Evolutionary conservation across 2,797 vertebrate species (phyloP).

Genomic region (Scolopax rusticola): DNA sequence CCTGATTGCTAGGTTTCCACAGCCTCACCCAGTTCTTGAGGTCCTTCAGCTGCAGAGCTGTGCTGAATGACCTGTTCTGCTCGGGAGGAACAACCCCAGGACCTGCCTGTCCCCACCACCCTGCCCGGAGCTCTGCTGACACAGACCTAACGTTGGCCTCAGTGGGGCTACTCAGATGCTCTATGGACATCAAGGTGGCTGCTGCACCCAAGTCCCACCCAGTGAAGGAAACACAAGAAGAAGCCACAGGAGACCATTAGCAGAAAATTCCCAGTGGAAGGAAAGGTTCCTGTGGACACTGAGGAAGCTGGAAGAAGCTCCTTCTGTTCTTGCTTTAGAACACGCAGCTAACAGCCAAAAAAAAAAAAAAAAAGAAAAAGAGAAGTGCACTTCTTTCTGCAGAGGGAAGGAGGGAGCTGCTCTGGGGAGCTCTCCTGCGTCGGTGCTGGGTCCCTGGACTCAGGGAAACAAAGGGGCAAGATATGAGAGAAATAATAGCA

Average conservation of each 20-base stretch:
- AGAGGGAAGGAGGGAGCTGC: neutral
- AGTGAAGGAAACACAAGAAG: neutral
- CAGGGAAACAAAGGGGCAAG: slow-evolving; percentile 43
- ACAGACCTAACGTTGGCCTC: neutral
- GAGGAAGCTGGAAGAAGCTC: neutral
- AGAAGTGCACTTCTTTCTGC: fast-evolving
- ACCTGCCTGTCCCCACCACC: neutral
- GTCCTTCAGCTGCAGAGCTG: neutral
- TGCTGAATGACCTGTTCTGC: neutral
- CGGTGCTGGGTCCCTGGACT: neutral
- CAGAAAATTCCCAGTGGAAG: neutral
- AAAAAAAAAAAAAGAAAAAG: neutral
- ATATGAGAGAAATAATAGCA: slow-evolving; percentile 40
- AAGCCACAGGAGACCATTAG: neutral
- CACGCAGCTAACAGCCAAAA: neutral
- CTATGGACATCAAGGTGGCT: neutral
- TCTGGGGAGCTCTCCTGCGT: slow-evolving; percentile 12
- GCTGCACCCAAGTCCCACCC: neutral
- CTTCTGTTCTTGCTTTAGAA: neutral
- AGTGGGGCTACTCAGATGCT: neutral
- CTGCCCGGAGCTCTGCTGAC: neutral
- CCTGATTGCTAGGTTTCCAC: neutral
- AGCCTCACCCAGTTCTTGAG: neutral
- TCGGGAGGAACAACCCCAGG: neutral
- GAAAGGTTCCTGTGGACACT: neutral